Evolutionary conservation across 2,797 vertebrate genomes (phyloP), one percentile per base, ranked within the genome.

Genomic region (Streptopelia turtur): DNA sequence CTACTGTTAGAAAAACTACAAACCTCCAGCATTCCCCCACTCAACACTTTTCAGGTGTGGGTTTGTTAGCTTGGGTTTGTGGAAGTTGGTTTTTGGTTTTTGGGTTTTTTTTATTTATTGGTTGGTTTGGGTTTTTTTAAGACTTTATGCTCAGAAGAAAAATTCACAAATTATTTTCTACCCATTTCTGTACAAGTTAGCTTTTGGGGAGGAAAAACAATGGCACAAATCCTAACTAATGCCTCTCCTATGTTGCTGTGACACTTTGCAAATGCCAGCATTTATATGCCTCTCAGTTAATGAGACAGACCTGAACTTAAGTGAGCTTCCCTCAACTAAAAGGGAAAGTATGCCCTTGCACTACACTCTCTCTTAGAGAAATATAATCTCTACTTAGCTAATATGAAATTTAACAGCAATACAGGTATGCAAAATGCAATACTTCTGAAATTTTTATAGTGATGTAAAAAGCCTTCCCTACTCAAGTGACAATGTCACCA

Each of bases 371-470:
- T 89, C 53, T 50, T 52, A 28, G 17, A 55, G 61, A 95, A 93
- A 91, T 14, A 64, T 5, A 53, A 95, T 47, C 33, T 93, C 61
- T 83, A 41, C 47, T 68, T 86, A 92, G 47, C 35, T 87, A 93
- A 89, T 31, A 66, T 12, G 56, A 96, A 94, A 96, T 53, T 6
- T 77, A 96, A 90, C 47, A 95, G 69, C 41, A 87, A 84, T 59
- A 84, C 24, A 86, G 28, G 22, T 57, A 75, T 52, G 30, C 76
- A 37, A 94, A 89, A 93, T 76, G 57, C 49, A 53, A 52, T 50
- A 92, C 45, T 70, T 90, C 47, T 35, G 59, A 83, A 89, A 66
- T n/a, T 78, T 92, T 94, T 84, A 94, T 6, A 53, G 12, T n/a
- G 15, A 80, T 9, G 11, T 30, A 41, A 66, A 66, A 72, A 14